phyloP scores from a whole-genome alignment of 2,888 invertebrate species.

The Leptopilina myrica region DNA sequence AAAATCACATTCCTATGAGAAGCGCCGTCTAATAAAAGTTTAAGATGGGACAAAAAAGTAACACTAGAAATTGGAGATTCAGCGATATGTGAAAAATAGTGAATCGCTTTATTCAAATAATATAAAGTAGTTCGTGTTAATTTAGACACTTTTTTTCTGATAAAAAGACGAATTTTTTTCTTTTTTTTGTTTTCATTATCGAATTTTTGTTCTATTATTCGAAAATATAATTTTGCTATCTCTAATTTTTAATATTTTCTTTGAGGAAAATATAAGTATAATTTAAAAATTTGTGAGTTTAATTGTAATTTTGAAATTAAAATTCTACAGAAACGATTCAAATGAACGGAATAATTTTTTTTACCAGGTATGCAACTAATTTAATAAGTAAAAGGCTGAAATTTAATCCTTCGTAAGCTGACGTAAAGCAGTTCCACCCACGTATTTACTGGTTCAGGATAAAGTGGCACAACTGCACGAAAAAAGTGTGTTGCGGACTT shows the following conservation, averaged over 20 bases:
- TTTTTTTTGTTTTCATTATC: background rate
- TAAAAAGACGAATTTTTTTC: background rate
- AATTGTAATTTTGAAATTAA: background rate
- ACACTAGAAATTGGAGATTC: slow-evolving; percentile 29
- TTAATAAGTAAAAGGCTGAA: slow-evolving; percentile 24
- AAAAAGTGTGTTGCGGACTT: slow-evolving; percentile 68
- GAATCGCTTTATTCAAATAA: slow-evolving; percentile 8
- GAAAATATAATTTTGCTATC: background rate
- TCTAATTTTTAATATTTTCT: too few species aligned
- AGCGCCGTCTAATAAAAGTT: slow-evolving; percentile 30
- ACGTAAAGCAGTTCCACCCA: slow-evolving; percentile 34
- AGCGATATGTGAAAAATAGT: slow-evolving; percentile 22
- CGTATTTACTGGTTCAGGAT: slow-evolving; percentile 29
- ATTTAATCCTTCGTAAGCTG: slow-evolving; percentile 27
- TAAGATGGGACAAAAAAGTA: slow-evolving; percentile 6
- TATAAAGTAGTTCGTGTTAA: slow-evolving; percentile 5
- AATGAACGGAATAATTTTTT: background rate
- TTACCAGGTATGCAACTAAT: slow-evolving; percentile 29
- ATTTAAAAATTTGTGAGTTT: too few species aligned
- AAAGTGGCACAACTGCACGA: slow-evolving; percentile 53
- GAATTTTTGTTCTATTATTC: background rate
- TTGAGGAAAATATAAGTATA: too few species aligned
- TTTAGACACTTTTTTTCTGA: background rate
- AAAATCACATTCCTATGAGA: slow-evolving; percentile 33
- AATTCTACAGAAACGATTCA: background rate